Conservation (phyloP, 2,797 vertebrate species). For the Bradypodion ventrale region DNA sequence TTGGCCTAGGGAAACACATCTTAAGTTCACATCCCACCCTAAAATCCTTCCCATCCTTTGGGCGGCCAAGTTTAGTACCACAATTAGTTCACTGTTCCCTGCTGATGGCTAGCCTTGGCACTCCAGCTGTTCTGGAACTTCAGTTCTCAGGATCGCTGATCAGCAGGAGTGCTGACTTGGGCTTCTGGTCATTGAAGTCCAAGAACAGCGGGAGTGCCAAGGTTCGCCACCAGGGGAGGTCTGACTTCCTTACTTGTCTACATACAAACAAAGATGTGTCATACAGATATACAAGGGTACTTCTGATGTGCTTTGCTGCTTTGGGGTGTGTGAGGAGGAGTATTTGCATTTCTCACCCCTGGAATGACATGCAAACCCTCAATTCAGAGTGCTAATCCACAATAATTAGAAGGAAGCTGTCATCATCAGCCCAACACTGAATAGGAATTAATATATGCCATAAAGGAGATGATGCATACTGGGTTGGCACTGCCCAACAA, state of each 20-base stretch:
- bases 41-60: not conserved
- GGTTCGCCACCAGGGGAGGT: no score
- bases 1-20: no score
- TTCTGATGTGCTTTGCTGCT: no score
- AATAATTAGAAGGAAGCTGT: conserved; percentile 55
- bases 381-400: conserved; percentile 54
- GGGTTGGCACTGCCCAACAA: conserved; percentile 48
- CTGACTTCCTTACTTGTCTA: not conserved
- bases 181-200: no score
- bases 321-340: not conserved
- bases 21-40: no score
- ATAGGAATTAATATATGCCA: conserved; percentile 52
- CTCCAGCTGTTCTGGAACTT: no score
- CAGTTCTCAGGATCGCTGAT: no score
- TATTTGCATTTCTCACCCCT: not conserved
- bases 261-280: no score
- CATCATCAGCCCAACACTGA: conserved; percentile 42
- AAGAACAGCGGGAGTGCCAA: no score
- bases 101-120: no score
- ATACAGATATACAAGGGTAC: not conserved
- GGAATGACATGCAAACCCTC: conserved; percentile 2
- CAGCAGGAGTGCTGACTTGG: no score
- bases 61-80: not conserved
- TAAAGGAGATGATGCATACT: conserved; percentile 59
- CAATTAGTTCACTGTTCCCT: no score